A percentile compares a stretch with the other conserved stretches of the same genome.
Evolutionary conservation across 2,797 vertebrate genomes (phyloP).

Genomic region (Melanotaenia pygmaea): DNA sequence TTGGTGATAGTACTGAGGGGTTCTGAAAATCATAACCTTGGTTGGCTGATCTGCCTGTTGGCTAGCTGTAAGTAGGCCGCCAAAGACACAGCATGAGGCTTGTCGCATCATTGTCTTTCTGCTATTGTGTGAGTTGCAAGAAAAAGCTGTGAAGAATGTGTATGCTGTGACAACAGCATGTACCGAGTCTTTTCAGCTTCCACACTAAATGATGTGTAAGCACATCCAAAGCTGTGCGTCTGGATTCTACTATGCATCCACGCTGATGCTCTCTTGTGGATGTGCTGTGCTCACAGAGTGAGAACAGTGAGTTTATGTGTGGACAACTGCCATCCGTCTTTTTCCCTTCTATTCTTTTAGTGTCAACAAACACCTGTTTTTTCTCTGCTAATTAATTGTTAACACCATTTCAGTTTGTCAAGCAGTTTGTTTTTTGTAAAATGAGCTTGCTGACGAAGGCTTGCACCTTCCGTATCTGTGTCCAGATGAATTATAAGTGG

Average conservation of each 20-base stretch:
- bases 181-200: constrained; percentile 23
- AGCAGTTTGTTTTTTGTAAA: constrained; percentile 50
- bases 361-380: constrained; percentile 77
- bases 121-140: constrained; percentile 44
- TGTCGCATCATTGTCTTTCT: constrained; percentile 54
- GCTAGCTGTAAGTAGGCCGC: constrained; percentile 62
- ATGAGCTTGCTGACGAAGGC: constrained; percentile 70
- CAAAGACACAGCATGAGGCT: constrained; percentile 58
- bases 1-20: constrained; percentile 52
- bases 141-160: constrained; percentile 39
- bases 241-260: neutral
- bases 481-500: constrained; percentile 70
- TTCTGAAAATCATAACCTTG: constrained; percentile 58
- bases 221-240: neutral
- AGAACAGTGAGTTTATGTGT: constrained; percentile 19
- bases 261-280: neutral
- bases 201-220: constrained; percentile 5
- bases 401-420: constrained; percentile 79
- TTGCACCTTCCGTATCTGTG: constrained; percentile 62
- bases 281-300: constrained; percentile 42
- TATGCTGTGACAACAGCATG: constrained; percentile 13
- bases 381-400: constrained; percentile 76
- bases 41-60: constrained; percentile 64
- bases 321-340: constrained; percentile 44
- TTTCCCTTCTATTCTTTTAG: constrained; percentile 18